Evolutionary conservation across 37 sponge, comb jelly and placozoan genomes (phyloP).

Genomic region (Tethya wilhelma): DNA sequence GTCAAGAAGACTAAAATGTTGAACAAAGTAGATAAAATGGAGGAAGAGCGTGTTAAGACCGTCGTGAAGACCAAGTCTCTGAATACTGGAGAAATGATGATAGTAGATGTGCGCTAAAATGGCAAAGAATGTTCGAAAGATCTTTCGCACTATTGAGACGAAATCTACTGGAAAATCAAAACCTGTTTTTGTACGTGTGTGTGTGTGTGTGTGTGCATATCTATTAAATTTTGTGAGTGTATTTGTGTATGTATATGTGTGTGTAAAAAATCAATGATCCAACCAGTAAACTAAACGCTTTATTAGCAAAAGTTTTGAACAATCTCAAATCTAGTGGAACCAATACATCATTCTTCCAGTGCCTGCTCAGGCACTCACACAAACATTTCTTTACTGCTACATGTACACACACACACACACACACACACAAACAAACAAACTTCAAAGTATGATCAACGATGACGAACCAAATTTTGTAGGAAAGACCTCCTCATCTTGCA

Average conservation of each 20-base stretch:
- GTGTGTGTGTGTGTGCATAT: too few species aligned
- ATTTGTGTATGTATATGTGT: too few species aligned
- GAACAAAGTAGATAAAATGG: conserved; percentile 86
- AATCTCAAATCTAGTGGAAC: too few species aligned
- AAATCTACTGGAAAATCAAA: conserved; percentile 80
- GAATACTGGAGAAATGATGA: conserved; percentile 74
- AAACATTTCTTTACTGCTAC: not conserved
- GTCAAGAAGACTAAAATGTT: conserved; percentile 82
- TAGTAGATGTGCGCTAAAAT: conserved; percentile 90
- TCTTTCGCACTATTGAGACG: conserved; percentile 65
- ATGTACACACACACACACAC: conserved; percentile 21
- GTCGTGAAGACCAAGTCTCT: conserved; percentile 51
- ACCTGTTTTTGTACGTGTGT: too few species aligned
- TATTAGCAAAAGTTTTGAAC: too few species aligned
- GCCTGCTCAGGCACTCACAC: not conserved
- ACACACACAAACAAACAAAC: conserved; percentile 23
- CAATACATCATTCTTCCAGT: not conserved
- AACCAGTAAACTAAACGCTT: too few species aligned
- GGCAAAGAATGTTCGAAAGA: conserved; percentile 80
- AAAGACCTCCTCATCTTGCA: conserved; percentile 72
- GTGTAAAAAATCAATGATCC: too few species aligned
- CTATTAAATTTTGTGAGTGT: too few species aligned
- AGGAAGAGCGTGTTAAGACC: conserved; percentile 85
- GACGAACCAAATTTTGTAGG: conserved; percentile 89
- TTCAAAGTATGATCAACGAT: not conserved